Evolutionary conservation across 2,888 invertebrate genomes (phyloP), one percentile per base, ranked within the genome.

Genomic region (Drosophila barbarae): DNA sequence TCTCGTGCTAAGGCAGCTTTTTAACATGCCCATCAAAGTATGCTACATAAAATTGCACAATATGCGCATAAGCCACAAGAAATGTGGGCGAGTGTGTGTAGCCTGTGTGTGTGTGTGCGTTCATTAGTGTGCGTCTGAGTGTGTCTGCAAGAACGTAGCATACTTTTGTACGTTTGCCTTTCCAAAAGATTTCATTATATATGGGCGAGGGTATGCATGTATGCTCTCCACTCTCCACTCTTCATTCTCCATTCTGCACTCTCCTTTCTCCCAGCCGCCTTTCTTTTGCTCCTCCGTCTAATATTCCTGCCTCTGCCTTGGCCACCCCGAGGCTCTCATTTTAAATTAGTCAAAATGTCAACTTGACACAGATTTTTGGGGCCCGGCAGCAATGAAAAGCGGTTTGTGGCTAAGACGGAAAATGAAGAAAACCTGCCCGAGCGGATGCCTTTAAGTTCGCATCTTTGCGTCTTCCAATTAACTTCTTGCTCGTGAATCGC

Each of bases 341-440:
- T 75, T 70, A 79, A 79, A 79, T 79, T 84, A 79, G 84, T 84
- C 76, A 76, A 74, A 79, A 75, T 69, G 84, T 84, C 78, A 81
- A 79, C 79, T 84, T 79, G 84, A 79, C 79, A 84, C 74, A 79
- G 76, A 70, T 65, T 71, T 58, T 54, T 38, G 57, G 50, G 30
- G 28, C 26, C 68, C 65, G 36, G 10, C 36, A 63, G 63, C 65
- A 63, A 63, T 63, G 42, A 64, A 63, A 38, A 51, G 63, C 63
- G 65, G 63, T 63, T 63, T 63, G 63, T 26, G 64, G 63, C 64
- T 44, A 51, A 63, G 63, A 36, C 42, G 51, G 51, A 35, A 42
- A 58, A 42, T 42, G 35, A 42, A 26, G 46, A 35, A 63, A 63
- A 30, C 13, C 39, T 35, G 47, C n/a, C 55, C 23, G n/a, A 9